These are phyloP conservation scores for human DNA, from an alignment of 2,113 vertebrate species.

Conservation along the genomic window GRCh38 chr2:55034501-55035000, in stretches of 20 bases:
- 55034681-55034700: neutral
- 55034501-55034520: too few species aligned
- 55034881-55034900: neutral
- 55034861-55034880: neutral
- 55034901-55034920: neutral
- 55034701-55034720: neutral
- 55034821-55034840: neutral
- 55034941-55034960: neutral
- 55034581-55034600: neutral
- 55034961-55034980: neutral
- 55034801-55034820: neutral
- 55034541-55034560: neutral
- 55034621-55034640: constrained; percentile 8
- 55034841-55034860: neutral
- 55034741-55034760: neutral
- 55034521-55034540: neutral
- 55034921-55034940: neutral
- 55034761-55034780: constrained; percentile 22
- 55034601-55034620: neutral
- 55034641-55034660: neutral
- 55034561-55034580: constrained; percentile 28
- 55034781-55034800: neutral
- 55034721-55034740: neutral
- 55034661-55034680: neutral
- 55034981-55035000: neutral